Evolutionary conservation across 2,888 invertebrate genomes (phyloP).

Genomic region (Ochropacha duplaris): DNA sequence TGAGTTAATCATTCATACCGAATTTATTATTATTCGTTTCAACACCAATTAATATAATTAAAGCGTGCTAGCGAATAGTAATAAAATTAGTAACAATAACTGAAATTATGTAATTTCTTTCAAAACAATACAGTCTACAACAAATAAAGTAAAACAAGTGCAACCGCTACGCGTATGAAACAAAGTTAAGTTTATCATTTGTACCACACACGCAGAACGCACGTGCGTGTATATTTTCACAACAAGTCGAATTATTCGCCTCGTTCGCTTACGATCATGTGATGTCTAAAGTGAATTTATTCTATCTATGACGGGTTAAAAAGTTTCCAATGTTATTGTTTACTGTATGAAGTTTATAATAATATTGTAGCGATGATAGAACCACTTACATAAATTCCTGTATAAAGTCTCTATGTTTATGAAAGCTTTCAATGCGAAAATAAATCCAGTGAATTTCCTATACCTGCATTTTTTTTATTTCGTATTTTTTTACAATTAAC

Average conservation of each 20-base stretch:
- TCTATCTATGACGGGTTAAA: conserved; percentile 73
- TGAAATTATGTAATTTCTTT: too few relatives aligned
- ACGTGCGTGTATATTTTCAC: conserved; percentile 76
- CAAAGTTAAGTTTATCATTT: conserved; percentile 33
- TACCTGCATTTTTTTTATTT: background rate
- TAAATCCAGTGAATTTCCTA: background rate
- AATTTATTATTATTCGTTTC: too few relatives aligned
- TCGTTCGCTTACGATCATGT: conserved; percentile 52
- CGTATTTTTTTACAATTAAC: background rate
- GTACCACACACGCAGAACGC: conserved; percentile 45
- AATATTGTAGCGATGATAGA: conserved; percentile 61
- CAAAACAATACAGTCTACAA: too few relatives aligned
- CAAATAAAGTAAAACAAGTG: too few relatives aligned
- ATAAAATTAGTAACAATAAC: too few relatives aligned
- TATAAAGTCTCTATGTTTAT: too few relatives aligned
- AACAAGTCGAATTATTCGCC: conserved; percentile 77
- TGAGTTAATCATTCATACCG: too few relatives aligned
- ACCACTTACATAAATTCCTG: conserved; percentile 54
- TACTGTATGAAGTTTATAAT: conserved; percentile 68
- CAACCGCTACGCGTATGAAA: conserved; percentile 7
- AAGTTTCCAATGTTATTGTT: conserved; percentile 79
- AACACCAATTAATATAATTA: too few relatives aligned
- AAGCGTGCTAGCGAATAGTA: too few relatives aligned
- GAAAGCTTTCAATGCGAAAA: background rate
- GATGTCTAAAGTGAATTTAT: conserved; percentile 39